Evolutionary conservation across 2,888 invertebrate species (phyloP).

Genomic region (Coelinius sp.): DNA sequence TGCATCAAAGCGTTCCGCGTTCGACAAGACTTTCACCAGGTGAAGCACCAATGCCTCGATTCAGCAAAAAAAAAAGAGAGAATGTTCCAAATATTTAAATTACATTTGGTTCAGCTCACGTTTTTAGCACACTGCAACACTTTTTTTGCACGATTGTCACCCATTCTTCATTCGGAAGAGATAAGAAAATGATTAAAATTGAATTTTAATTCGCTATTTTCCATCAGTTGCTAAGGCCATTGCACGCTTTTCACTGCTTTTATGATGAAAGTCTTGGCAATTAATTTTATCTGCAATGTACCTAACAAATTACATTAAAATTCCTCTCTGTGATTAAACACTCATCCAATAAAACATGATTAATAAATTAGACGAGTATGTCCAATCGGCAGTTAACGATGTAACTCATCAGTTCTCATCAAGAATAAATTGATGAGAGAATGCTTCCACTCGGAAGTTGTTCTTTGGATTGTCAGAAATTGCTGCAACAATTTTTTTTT

Average conservation of each 20-base stretch:
- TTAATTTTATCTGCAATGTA: background rate
- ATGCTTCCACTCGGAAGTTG: background rate
- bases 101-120: background rate
- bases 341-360: slow-evolving; percentile 5
- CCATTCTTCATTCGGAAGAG: too few relatives aligned
- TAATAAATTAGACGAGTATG: background rate
- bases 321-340: slow-evolving; percentile 4
- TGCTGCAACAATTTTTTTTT: background rate
- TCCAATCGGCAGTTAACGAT: slow-evolving; percentile 2
- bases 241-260: background rate
- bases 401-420: slow-evolving; percentile 4
- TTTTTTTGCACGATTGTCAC: background rate
- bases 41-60: slow-evolving; percentile 56
- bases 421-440: slow-evolving; percentile 11
- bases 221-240: background rate
- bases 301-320: background rate
- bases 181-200: too few relatives aligned
- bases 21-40: slow-evolving; percentile 69
- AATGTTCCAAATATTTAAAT: slow-evolving; percentile 3
- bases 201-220: background rate
- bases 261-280: background rate
- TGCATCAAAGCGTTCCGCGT: slow-evolving; percentile 64
- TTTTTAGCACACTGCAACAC: background rate
- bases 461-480: background rate
- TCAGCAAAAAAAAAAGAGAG: slow-evolving; percentile 39